phyloP scores from a whole-genome alignment of 2,797 vertebrate species.

The Sebastes dallii region DNA sequence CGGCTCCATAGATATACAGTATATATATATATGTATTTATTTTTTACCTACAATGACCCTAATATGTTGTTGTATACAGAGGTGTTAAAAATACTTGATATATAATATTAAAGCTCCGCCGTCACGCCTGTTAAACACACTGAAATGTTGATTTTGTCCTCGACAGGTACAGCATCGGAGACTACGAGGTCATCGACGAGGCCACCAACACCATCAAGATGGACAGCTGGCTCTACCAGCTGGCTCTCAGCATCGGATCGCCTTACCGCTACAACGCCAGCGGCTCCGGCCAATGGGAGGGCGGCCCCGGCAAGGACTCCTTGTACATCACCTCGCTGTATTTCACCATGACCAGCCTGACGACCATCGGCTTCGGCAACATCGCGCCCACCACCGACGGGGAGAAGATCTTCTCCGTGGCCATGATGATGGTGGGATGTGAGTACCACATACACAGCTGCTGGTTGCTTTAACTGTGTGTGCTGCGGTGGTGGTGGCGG shows the following conservation, averaged over 20 bases:
- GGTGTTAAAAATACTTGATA: too few relatives aligned
- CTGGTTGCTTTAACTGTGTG: not conserved
- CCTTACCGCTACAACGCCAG: slow-evolving; percentile 93
- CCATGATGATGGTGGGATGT: slow-evolving; percentile 99
- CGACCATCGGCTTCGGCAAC: slow-evolving; percentile 97
- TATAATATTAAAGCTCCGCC: not conserved
- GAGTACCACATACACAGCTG: slow-evolving; percentile 66
- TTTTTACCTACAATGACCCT: too few relatives aligned
- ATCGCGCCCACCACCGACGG: slow-evolving; percentile 95
- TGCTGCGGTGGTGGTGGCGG: not conserved
- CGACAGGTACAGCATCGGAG: slow-evolving; percentile 92
- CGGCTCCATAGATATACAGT: too few relatives aligned
- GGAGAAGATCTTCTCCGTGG: slow-evolving; percentile 98
- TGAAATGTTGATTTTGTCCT: accelerated
- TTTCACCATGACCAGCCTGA: slow-evolving; percentile 99
- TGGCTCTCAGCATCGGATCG: slow-evolving; percentile 91
- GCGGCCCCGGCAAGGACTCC: slow-evolving; percentile 94
- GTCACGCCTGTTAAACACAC: not conserved
- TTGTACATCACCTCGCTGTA: slow-evolving; percentile 97
- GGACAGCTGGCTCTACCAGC: slow-evolving; percentile 96
- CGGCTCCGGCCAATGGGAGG: slow-evolving; percentile 93
- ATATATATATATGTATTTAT: too few relatives aligned
- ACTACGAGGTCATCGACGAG: slow-evolving; percentile 95
- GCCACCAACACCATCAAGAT: slow-evolving; percentile 93
- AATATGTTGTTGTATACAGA: too few relatives aligned